Conservation (phyloP, 2,797 vertebrate species). For the Denticeps clupeoides region DNA sequence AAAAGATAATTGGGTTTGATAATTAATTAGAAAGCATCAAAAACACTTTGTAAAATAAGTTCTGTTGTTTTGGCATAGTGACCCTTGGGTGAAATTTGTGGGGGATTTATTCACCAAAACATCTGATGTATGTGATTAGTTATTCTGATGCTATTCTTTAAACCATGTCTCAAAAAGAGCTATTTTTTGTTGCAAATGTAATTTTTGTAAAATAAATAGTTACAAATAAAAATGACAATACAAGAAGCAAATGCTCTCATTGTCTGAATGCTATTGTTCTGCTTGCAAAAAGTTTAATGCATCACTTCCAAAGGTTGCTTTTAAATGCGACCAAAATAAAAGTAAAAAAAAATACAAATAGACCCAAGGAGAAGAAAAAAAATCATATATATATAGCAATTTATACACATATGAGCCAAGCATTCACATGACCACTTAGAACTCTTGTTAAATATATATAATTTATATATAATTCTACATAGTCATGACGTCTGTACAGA, state of each 20-base stretch:
- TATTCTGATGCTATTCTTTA: slow-evolving; percentile 31
- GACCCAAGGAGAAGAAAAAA: slow-evolving; percentile 18
- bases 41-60: too few relatives aligned
- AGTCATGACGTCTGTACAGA: slow-evolving; percentile 65
- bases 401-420: slow-evolving; percentile 74
- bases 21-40: too few relatives aligned
- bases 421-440: slow-evolving; percentile 68
- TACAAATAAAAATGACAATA: slow-evolving; percentile 13
- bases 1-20: too few relatives aligned
- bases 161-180: slow-evolving; percentile 25
- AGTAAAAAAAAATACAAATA: slow-evolving; percentile 40
- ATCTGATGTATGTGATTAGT: too few relatives aligned
- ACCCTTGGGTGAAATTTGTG: too few relatives aligned
- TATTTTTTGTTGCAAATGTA: slow-evolving; percentile 56
- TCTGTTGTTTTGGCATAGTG: too few relatives aligned
- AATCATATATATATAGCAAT: slow-evolving; percentile 42
- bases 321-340: slow-evolving; percentile 54
- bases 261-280: slow-evolving; percentile 36
- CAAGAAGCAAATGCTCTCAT: too few relatives aligned
- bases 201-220: slow-evolving; percentile 38
- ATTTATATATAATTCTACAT: slow-evolving; percentile 26
- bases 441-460: slow-evolving; percentile 44
- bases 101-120: too few relatives aligned
- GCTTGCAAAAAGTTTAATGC: slow-evolving; percentile 63
- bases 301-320: slow-evolving; percentile 54